These are phyloP conservation scores for Hylyphantes graminicola DNA, from an alignment of 1,140 invertebrate genomes.

Conservation along the genomic window DNA sequence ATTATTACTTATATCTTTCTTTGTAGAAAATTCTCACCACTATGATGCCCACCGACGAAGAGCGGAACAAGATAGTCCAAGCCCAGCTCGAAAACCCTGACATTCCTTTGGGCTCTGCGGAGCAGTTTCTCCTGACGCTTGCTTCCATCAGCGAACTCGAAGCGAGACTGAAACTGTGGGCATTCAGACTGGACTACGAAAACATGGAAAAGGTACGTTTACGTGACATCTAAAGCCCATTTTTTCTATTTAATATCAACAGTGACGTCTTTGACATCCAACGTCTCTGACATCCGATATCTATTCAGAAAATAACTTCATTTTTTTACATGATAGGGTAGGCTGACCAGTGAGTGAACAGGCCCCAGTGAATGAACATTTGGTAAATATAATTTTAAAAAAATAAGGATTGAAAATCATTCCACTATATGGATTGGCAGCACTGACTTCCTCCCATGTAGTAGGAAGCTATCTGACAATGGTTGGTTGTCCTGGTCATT, in stretches of 20 bases:
- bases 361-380: too few species aligned
- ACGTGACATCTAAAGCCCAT: neutral
- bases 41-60: constrained; percentile 98
- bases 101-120: constrained; percentile 94
- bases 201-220: constrained; percentile 81
- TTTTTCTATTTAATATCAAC: neutral
- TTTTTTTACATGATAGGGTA: too few species aligned
- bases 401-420: too few species aligned
- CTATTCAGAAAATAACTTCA: too few species aligned
- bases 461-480: too few species aligned
- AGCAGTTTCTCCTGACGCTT: constrained; percentile 96
- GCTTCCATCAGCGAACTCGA: constrained; percentile 95
- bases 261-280: too few species aligned
- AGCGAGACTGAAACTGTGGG: constrained; percentile 91
- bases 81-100: constrained; percentile 94
- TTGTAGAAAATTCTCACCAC: constrained; percentile 86
- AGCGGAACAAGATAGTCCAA: constrained; percentile 95
- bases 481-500: too few species aligned
- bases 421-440: too few species aligned
- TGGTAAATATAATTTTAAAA: too few species aligned
- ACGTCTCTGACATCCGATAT: too few species aligned
- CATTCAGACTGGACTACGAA: constrained; percentile 98
- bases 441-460: too few species aligned
- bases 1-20: neutral
- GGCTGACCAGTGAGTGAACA: too few species aligned